Percentiles rank a stretch among this genome's conserved stretches.
Conservation (phyloP, 2,888 invertebrate genomes). For the Dasysyrphus tricinctus region DNA sequence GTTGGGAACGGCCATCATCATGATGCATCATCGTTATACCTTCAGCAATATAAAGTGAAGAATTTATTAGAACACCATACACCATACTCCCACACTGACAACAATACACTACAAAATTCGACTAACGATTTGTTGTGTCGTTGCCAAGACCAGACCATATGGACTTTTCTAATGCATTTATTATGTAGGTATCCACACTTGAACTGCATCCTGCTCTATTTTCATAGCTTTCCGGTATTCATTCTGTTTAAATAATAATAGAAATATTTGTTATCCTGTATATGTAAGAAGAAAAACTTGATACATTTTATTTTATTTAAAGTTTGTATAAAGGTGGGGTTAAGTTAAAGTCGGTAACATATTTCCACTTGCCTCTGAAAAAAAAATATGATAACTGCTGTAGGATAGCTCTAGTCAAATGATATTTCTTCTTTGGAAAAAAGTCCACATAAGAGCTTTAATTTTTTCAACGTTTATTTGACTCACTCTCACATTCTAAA, state of each 20-base stretch:
- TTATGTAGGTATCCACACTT: background rate
- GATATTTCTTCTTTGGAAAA: too few relatives aligned
- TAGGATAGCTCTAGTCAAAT: too few relatives aligned
- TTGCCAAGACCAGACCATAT: slow-evolving; percentile 6
- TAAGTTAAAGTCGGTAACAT: too few relatives aligned
- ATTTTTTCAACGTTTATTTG: too few relatives aligned
- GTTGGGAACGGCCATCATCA: slow-evolving; percentile 9
- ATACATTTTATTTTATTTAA: too few relatives aligned
- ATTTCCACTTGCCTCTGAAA: too few relatives aligned
- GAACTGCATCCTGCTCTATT: background rate
- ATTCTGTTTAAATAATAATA: background rate
- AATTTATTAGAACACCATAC: background rate
- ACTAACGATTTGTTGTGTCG: slow-evolving; percentile 9
- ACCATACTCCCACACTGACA: slow-evolving; percentile 4
- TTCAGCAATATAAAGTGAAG: slow-evolving; percentile 4
- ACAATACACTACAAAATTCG: background rate
- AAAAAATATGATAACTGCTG: too few relatives aligned
- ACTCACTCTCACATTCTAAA: too few relatives aligned
- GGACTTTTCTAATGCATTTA: slow-evolving; percentile 9
- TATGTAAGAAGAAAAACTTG: too few relatives aligned
- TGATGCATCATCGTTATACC: slow-evolving; percentile 9
- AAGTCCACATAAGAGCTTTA: too few relatives aligned
- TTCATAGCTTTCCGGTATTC: background rate
- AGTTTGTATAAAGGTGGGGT: too few relatives aligned
- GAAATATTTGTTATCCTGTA: too few relatives aligned